A percentile compares a stretch with the other conserved stretches of the same genome.
These are phyloP conservation scores for Salvelinus alpinus DNA, from an alignment of 2,113 vertebrate genomes.

Conservation along the genomic window DNA sequence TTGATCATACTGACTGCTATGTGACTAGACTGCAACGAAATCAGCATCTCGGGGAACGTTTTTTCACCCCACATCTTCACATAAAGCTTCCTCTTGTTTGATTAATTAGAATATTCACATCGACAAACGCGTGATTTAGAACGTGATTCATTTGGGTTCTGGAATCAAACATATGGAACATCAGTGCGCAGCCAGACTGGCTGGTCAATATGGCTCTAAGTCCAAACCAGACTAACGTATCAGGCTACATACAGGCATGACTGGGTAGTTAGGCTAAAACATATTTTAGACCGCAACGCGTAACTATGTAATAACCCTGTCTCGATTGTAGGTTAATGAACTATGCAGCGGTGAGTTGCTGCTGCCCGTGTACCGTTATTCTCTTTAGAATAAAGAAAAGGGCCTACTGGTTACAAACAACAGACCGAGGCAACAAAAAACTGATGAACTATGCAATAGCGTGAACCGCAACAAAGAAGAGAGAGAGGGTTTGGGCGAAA, in stretches of 20 bases:
- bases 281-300: background rate
- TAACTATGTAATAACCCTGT: background rate
- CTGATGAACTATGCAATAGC: conserved; percentile 25
- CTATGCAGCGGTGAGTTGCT: background rate
- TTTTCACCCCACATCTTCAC: background rate
- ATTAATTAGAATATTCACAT: background rate
- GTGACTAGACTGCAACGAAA: background rate
- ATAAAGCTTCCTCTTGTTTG: background rate
- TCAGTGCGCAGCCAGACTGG: background rate
- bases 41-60: background rate
- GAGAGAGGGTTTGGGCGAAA: background rate
- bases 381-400: background rate
- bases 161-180: background rate
- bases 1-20: conserved; percentile 1
- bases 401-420: background rate
- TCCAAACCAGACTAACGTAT: background rate
- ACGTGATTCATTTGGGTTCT: background rate
- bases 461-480: conserved; percentile 44
- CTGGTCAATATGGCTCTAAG: background rate
- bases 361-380: conserved; percentile 12
- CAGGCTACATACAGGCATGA: background rate
- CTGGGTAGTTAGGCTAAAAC: background rate
- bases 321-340: background rate
- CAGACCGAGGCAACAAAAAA: background rate
- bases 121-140: background rate